A percentile compares a stretch with the other conserved stretches of the same genome.
phyloP scores from a whole-genome alignment of 2,888 invertebrate genomes.

The Mantis religiosa region DNA sequence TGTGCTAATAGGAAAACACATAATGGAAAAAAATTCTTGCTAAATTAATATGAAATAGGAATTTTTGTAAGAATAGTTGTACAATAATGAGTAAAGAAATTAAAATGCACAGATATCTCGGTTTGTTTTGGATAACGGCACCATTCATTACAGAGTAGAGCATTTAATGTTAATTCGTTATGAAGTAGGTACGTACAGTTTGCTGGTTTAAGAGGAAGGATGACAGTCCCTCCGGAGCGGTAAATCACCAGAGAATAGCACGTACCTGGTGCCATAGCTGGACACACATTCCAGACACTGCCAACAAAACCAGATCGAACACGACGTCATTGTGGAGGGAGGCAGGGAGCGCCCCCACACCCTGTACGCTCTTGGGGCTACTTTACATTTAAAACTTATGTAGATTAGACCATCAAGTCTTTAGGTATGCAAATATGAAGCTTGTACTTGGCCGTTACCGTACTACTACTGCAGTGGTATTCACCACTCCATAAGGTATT shows the following conservation, averaged over 20 bases:
- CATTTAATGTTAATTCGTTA: too few species aligned
- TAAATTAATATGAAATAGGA: too few species aligned
- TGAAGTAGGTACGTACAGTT: too few species aligned
- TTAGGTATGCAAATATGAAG: not conserved
- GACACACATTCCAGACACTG: not conserved
- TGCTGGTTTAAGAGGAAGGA: too few species aligned
- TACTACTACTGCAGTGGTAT: not conserved
- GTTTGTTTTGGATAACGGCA: too few species aligned
- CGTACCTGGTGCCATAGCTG: not conserved
- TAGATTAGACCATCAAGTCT: not conserved
- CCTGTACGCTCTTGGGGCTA: not conserved
- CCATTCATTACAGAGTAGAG: too few species aligned
- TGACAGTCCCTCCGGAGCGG: too few species aligned
- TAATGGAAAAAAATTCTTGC: too few species aligned
- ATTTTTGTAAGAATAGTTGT: too few species aligned
- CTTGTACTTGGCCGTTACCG: not conserved
- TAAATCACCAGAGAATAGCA: not conserved
- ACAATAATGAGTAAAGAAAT: too few species aligned
- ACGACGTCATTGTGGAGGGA: not conserved
- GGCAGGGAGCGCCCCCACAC: not conserved
- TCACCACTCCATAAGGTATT: not conserved
- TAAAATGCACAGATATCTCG: too few species aligned
- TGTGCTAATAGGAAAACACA: too few species aligned
- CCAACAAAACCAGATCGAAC: not conserved
- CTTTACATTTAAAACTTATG: not conserved